Base-by-base conservation (phyloP, 2,113 vertebrate genomes). In the Cacatua alba region DNA sequence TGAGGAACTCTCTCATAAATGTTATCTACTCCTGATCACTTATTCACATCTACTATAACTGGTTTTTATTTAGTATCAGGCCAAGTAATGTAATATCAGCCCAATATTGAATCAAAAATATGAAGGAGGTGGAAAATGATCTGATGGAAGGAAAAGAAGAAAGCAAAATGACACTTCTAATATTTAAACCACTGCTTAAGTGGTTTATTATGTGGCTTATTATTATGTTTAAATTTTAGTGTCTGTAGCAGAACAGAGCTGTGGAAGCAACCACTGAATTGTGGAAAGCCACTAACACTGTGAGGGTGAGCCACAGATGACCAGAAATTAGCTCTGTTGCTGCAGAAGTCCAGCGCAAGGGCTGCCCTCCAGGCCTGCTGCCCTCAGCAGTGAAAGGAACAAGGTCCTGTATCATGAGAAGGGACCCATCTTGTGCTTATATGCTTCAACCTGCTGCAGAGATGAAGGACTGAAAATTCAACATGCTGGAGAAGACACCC, bases 401-500 rank as follows among this genome's bases (percentile, higher is more conserved):
- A 51, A 62, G 43, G 16, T 41, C 41, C 31, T 5, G 1, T 26
- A 10, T 3, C 24, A 43, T 2, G 1, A 62, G 25, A 11, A 74
- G 15, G 11, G 20, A 20, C 20, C 4, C 16, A 5, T 10, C 24
- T 49, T 29, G 13, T 49, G 10, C 29, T n/a, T 11, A 33, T 37
- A 13, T 5, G 5, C 8, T 62, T 20, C 33, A 74, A 9, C 2
- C 6, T 69, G 13, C n/a, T 49, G 26, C 13, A 67, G 63, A 63
- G 35, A 3, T 9, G 31, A 55, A 77, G 25, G 51, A 11, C 43
- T 76, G 63, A 35, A 65, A 41, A 28, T 7, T 11, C 21, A 9
- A 25, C 3, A 0, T 9, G 24, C 14, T 62, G 33, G 6, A 18
- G 31, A 24, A 9, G 11, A n/a, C n/a, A 35, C 4, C 9, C 15